Base-by-base conservation (phyloP, 2,888 invertebrate genomes). In the Drosophila quasianomalipes region DNA sequence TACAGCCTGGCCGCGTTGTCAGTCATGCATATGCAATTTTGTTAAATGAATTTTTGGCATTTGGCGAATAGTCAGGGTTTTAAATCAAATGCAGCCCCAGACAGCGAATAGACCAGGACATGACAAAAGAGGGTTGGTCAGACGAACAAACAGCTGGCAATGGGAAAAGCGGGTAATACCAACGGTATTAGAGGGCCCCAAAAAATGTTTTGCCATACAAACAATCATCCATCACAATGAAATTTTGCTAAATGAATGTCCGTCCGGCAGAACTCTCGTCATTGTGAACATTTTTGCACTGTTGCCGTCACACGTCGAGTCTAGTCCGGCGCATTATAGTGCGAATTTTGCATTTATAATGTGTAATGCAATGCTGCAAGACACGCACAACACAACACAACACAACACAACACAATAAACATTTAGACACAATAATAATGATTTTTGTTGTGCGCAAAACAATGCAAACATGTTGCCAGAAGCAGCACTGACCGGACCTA, bases 281-380 rank as follows among this genome's bases (percentile, higher is more conserved):
- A 81, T 84, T 73, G 83, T 63, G 74, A 61, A 69, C 73, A 73
- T 73, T 86, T 86, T 73, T 81, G 76, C 83, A 60, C 68, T 64
- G 70, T 54, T 64, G 28, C 39, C 39, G 41, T 57, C 30, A 30
- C 19, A 14, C n/a, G 57, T 54, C 54, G 26, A 37, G 60, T 52
- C 31, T 55, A 71, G 70, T 84, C 78, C 68, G 62, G 55, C 59
- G 64, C 59, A 89, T 89, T 91, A 84, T 81, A 79, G 90, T 76
- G 91, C 85, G 88, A 85, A 90, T 91, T 85, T 91, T 84, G 85
- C 85, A 85, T 85, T 87, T 91, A 89, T 87, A 91, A 85, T 83
- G 70, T 66, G 52, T 65, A 73, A 52, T 51, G 82, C 79, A 78
- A 16, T 59, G 76, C 63, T 67, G 68, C 54, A 63, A 31, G 53